Evolutionary conservation across 1,140 invertebrate genomes (phyloP).

Genomic region (Tetragnatha versicolor): DNA sequence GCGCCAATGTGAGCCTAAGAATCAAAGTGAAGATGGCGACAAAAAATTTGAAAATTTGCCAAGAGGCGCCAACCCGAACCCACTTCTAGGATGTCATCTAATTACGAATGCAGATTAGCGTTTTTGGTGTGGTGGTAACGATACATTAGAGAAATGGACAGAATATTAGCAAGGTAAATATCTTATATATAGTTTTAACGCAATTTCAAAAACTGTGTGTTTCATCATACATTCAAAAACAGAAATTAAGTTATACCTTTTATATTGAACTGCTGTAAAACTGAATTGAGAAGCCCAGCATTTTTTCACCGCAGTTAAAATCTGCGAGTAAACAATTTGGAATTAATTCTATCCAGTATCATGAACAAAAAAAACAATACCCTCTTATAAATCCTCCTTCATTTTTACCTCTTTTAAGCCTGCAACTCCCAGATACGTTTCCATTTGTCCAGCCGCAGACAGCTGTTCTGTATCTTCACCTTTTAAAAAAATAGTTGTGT

Average conservation of each 20-base stretch:
- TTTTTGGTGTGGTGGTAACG: no score
- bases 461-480: slow-evolving; percentile 78
- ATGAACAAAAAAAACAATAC: background rate
- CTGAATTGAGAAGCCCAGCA: slow-evolving; percentile 85
- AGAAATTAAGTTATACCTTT: slow-evolving; percentile 64
- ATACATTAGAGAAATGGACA: background rate
- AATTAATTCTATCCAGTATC: background rate
- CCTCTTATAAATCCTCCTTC: slow-evolving; percentile 58
- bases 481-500: slow-evolving; percentile 62
- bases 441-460: slow-evolving; percentile 84
- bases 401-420: slow-evolving; percentile 75
- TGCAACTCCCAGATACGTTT: slow-evolving; percentile 75
- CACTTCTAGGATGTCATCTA: no score
- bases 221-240: no score
- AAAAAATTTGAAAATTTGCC: no score
- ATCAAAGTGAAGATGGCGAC: no score
- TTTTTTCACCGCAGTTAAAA: slow-evolving; percentile 70
- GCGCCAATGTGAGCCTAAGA: no score
- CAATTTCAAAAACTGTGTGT: no score
- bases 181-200: no score
- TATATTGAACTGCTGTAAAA: slow-evolving; percentile 77
- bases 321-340: slow-evolving; percentile 59
- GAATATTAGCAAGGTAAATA: background rate
- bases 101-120: no score
- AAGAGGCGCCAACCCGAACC: no score